phyloP scores from a whole-genome alignment of 2,797 vertebrate species.

The Perdix hodgsoniae region DNA sequence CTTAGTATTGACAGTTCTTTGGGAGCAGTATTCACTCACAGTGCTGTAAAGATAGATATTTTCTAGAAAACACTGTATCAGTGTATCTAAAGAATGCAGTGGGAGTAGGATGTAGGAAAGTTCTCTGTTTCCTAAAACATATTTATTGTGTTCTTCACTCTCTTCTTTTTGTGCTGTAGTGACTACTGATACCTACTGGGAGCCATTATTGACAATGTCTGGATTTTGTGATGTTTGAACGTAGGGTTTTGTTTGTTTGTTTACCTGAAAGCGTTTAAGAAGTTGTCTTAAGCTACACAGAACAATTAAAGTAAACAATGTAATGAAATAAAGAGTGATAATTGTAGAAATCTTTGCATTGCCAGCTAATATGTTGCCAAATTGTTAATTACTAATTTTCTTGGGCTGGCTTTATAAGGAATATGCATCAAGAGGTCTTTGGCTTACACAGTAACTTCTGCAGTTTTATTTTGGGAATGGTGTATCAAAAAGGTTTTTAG shows the following conservation, averaged over 20 bases:
- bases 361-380: neutral
- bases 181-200: neutral
- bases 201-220: neutral
- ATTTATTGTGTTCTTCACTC: neutral
- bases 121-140: neutral
- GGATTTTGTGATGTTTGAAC: neutral
- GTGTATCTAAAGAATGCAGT: neutral
- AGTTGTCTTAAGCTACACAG: neutral
- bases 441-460: neutral
- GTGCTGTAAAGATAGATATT: neutral
- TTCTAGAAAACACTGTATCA: neutral
- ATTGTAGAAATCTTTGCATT: neutral
- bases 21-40: neutral
- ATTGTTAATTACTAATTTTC: slow-evolving; percentile 14
- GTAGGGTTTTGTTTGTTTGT: neutral
- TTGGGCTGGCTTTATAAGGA: neutral
- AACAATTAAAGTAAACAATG: neutral
- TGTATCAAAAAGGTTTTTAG: slow-evolving; percentile 34
- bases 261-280: neutral
- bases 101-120: neutral
- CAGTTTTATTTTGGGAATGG: slow-evolving; percentile 25
- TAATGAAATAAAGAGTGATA: neutral
- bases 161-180: neutral
- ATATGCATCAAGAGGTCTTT: neutral
- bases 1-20: neutral